These are phyloP conservation scores for Silvanus unidentatus DNA, from an alignment of 2,888 invertebrate genomes.

Conservation along the genomic window DNA sequence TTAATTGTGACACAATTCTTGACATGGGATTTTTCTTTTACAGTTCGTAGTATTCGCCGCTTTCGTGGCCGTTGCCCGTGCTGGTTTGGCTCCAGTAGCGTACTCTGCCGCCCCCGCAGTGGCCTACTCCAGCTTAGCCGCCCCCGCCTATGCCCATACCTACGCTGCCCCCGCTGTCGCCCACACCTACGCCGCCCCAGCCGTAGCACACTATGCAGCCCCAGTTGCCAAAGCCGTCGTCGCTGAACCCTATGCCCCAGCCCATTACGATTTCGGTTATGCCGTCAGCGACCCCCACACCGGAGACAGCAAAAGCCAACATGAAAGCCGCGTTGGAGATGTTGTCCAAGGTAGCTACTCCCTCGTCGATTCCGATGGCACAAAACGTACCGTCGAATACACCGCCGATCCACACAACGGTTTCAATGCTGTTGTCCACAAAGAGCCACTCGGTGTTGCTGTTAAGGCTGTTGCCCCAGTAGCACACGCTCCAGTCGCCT, in stretches of 20 bases:
- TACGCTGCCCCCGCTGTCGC: constrained; percentile 13
- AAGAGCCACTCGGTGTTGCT: constrained; percentile 41
- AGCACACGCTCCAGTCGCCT: constrained; percentile 27
- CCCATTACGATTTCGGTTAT: constrained; percentile 32
- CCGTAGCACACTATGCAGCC: constrained; percentile 40
- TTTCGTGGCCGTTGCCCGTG: constrained; percentile 5
- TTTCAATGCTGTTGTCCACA: constrained; percentile 51
- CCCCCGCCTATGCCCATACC: constrained; percentile 34
- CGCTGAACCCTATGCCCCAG: constrained; percentile 29
- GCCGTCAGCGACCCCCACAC: constrained; percentile 38
- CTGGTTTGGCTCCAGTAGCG: constrained; percentile 4
- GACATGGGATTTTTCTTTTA: not conserved
- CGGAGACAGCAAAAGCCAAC: constrained; percentile 51
- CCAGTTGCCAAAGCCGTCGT: constrained; percentile 24
- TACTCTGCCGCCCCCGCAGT: constrained; percentile 26
- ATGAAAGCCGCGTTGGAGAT: constrained; percentile 50
- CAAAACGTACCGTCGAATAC: constrained; percentile 50
- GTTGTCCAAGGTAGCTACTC: constrained; percentile 50
- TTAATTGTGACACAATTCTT: not conserved
- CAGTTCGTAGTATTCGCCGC: constrained; percentile 11
- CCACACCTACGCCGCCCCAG: constrained; percentile 25
- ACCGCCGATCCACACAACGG: constrained; percentile 50
- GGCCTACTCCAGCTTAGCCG: constrained; percentile 36
- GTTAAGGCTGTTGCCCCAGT: constrained; percentile 11
- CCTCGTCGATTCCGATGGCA: constrained; percentile 51